Percentiles rank a stretch among this genome's conserved stretches.
Evolutionary conservation across 2,113 vertebrate species (phyloP).

Genomic region (Hippoglossus stenolepis): DNA sequence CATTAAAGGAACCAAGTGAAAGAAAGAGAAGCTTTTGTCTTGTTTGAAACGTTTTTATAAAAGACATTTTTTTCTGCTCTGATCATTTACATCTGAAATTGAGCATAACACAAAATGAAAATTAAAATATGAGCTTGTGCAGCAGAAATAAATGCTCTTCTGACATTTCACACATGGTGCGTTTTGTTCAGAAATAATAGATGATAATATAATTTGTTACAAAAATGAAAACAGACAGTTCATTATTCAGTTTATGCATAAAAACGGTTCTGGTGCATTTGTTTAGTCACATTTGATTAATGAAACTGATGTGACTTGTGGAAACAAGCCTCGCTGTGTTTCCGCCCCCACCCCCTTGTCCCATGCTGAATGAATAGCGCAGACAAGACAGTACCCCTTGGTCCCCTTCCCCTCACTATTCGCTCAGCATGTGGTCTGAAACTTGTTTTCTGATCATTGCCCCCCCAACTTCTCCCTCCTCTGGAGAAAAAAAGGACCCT

Average conservation of each 20-base stretch:
- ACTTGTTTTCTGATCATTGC: conserved; percentile 86
- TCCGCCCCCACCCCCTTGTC: conserved; percentile 44
- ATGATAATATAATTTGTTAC: neutral
- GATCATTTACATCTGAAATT: conserved; percentile 67
- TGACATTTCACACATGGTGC: conserved; percentile 37
- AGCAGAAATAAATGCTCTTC: conserved; percentile 30
- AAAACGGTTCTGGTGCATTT: conserved; percentile 5
- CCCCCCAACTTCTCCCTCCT: conserved; percentile 65
- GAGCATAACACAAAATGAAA: conserved; percentile 50
- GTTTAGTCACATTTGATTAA: conserved; percentile 72
- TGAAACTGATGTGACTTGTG: conserved; percentile 64
- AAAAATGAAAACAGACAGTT: neutral
- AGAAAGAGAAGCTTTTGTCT: conserved; percentile 59
- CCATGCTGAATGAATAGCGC: conserved; percentile 82
- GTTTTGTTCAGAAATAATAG: neutral
- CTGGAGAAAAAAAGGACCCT: conserved; percentile 67
- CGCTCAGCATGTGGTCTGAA: conserved; percentile 87
- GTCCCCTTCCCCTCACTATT: conserved; percentile 74
- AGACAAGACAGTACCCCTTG: conserved; percentile 81
- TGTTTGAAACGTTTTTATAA: conserved; percentile 56
- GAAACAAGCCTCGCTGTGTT: conserved; percentile 56
- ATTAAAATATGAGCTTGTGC: conserved; percentile 14
- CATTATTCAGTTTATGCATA: neutral
- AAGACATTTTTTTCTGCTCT: too few species aligned
- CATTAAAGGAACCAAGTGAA: conserved; percentile 54